phyloP scores from a whole-genome alignment of 2,113 vertebrate species.

The Vulpes ferrilata region DNA sequence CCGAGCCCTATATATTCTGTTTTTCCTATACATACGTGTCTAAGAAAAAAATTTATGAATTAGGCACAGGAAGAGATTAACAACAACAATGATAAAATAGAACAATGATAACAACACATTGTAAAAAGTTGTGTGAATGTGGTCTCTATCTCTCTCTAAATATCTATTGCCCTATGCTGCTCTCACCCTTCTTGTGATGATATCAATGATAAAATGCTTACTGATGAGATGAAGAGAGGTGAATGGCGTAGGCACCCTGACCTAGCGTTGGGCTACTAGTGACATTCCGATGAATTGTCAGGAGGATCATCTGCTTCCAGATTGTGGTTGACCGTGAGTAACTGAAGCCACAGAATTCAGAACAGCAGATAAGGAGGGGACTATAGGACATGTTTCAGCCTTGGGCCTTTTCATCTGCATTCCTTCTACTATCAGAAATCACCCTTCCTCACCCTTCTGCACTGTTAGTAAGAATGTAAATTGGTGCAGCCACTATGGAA shows the following conservation, averaged over 20 bases:
- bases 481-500: neutral
- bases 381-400: neutral
- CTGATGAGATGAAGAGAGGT: neutral
- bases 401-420: neutral
- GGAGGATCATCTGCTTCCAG: neutral
- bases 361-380: neutral
- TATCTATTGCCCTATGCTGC: neutral
- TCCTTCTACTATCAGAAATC: neutral
- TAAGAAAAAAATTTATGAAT: neutral
- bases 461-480: neutral
- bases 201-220: neutral
- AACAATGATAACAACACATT: neutral
- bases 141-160: neutral
- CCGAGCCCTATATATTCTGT: neutral
- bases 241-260: neutral
- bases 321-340: neutral
- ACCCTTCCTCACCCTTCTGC: neutral
- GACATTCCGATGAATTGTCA: neutral
- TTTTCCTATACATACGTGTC: neutral
- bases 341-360: neutral
- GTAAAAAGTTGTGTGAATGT: neutral
- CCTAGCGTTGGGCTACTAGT: neutral
- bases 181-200: neutral
- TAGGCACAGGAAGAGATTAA: neutral
- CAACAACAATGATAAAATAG: neutral